A percentile compares a stretch with the other conserved stretches of the same genome.
Conservation (phyloP, 1,140 invertebrate genomes). For the Drosophila sucinea region DNA sequence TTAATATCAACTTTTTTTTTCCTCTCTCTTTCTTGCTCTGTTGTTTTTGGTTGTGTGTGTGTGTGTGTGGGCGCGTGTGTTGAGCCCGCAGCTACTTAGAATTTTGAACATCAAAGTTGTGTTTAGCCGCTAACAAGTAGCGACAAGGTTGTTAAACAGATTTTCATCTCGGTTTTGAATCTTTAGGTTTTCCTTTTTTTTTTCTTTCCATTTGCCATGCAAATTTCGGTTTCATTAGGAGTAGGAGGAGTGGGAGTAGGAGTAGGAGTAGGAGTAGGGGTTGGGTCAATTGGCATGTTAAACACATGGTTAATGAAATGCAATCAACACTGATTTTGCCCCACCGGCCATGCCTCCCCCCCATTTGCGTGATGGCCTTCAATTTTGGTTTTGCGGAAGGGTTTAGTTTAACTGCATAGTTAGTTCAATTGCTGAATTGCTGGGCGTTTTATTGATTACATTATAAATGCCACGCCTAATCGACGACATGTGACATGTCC, state of each 20-base stretch:
- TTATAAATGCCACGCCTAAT: conserved; percentile 52
- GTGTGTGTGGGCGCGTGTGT: conserved; percentile 43
- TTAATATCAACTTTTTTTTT: conserved; percentile 58
- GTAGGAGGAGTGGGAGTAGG: conserved; percentile 30
- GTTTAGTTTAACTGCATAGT: not conserved
- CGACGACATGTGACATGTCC: conserved; percentile 26
- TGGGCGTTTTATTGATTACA: conserved; percentile 51
- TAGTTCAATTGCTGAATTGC: conserved; percentile 27
- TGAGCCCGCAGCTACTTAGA: conserved; percentile 52
- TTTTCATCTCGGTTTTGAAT: conserved; percentile 35
- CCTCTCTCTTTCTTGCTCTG: not conserved
- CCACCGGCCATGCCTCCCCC: too few relatives aligned
- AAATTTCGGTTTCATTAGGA: not conserved
- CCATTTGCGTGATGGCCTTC: not conserved
- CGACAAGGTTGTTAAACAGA: conserved; percentile 57
- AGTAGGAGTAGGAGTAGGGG: not conserved
- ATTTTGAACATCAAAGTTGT: conserved; percentile 41
- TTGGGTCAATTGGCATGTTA: conserved; percentile 1
- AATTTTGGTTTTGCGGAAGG: not conserved
- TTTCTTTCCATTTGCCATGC: not conserved
- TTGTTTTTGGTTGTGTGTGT: conserved; percentile 19
- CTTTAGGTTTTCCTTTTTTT: not conserved
- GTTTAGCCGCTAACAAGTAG: conserved; percentile 23
- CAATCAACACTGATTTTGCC: not conserved
- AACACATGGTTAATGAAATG: conserved; percentile 22